A percentile compares a stretch with the other conserved stretches of the same genome.
These are phyloP conservation scores for Xenops minutus DNA, from an alignment of 2,797 vertebrate species.

Conservation along the genomic window DNA sequence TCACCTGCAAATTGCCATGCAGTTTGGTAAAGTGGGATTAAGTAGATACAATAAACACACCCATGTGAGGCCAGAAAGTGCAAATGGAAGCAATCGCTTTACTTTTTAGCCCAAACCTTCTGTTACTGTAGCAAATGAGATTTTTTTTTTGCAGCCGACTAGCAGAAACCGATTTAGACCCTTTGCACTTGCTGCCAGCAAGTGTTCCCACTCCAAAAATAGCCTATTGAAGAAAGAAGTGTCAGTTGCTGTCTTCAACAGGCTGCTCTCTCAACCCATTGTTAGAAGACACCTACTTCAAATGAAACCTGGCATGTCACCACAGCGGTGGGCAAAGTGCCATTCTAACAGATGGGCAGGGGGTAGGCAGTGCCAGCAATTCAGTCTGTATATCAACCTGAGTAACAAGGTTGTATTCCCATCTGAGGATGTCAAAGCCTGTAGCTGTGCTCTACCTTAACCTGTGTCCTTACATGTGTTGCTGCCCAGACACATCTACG, in stretches of 20 bases:
- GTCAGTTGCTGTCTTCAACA: constrained; percentile 57
- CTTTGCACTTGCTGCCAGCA: constrained; percentile 27
- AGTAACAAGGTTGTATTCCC: constrained; percentile 52
- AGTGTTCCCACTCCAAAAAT: constrained; percentile 50
- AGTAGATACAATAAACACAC: not conserved
- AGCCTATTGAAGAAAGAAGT: constrained; percentile 33
- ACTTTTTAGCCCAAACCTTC: constrained; percentile 44
- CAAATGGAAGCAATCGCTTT: not conserved
- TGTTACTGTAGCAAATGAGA: constrained; percentile 30
- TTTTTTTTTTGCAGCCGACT: constrained; percentile 48
- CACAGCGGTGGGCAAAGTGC: not conserved
- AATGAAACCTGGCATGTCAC: constrained; percentile 20
- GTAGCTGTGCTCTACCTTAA: not conserved
- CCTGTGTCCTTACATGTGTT: not conserved
- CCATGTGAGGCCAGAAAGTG: not conserved
- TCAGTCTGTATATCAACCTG: constrained; percentile 24
- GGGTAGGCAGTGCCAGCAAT: constrained; percentile 10
- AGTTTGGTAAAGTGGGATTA: not conserved
- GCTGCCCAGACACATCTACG: not conserved
- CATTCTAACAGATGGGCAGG: constrained; percentile 49
- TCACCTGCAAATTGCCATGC: not conserved
- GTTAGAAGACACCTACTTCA: constrained; percentile 29
- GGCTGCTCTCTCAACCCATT: constrained; percentile 42
- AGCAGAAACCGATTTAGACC: constrained; percentile 26
- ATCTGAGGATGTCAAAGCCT: not conserved